Evolutionary conservation across 1,140 invertebrate genomes (phyloP).

Genomic region (Dolichoris vasculosae): DNA sequence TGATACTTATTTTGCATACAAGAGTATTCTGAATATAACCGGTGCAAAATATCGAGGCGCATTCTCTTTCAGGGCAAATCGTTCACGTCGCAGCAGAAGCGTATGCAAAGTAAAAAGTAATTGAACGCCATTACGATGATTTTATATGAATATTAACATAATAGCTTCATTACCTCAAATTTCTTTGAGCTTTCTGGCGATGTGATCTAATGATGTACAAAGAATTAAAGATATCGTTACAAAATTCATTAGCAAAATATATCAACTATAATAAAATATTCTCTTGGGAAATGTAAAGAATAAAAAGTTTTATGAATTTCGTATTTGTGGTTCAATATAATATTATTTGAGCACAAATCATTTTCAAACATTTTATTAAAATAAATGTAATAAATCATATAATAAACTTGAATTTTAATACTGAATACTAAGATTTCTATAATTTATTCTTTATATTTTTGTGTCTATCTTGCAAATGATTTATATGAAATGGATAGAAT

Average conservation of each 20-base stretch:
- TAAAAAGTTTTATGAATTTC: too few species aligned
- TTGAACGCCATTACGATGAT: conserved; percentile 32
- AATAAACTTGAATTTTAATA: too few species aligned
- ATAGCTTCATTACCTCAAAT: conserved; percentile 29
- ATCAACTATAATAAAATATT: not conserved
- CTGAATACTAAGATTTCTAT: too few species aligned
- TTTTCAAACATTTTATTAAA: too few species aligned
- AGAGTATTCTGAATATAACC: not conserved
- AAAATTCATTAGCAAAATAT: not conserved
- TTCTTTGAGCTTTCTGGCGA: conserved; percentile 1
- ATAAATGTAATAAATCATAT: too few species aligned
- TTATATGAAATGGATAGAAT: too few species aligned
- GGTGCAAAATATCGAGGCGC: not conserved
- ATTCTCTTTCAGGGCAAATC: not conserved
- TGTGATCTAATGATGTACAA: conserved; percentile 13
- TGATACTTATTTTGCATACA: conserved; percentile 40
- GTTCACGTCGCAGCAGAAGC: not conserved
- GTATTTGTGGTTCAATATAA: too few species aligned
- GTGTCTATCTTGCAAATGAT: too few species aligned
- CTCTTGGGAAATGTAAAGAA: too few species aligned
- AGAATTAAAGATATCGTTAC: not conserved
- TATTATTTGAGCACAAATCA: too few species aligned
- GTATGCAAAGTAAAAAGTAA: conserved; percentile 30
- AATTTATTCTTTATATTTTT: too few species aligned
- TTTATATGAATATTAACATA: conserved; percentile 35